A percentile compares a stretch with the other conserved stretches of the same genome.
Conservation (phyloP, 2,797 vertebrate species). For the Sebastes hopkinsi region DNA sequence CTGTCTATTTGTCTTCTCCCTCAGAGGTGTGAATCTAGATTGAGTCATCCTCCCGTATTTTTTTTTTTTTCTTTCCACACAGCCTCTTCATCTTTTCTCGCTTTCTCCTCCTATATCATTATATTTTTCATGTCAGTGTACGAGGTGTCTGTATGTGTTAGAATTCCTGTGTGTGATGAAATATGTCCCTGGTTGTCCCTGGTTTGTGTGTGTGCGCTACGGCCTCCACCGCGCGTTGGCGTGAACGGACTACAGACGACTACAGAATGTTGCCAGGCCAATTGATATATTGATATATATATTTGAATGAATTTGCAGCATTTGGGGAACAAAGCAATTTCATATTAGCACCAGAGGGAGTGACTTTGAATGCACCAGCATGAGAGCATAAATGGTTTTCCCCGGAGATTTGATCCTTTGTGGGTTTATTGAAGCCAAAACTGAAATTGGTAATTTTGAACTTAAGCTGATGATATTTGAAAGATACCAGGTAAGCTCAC, state of each 20-base stretch:
- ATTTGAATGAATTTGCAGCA: not conserved
- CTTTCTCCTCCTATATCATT: not conserved
- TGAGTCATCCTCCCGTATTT: constrained; percentile 31
- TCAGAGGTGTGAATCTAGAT: constrained; percentile 42
- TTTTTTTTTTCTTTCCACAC: not conserved
- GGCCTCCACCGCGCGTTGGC: not conserved
- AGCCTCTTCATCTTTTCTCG: not conserved
- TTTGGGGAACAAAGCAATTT: constrained; percentile 10
- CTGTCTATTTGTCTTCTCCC: constrained; percentile 14
- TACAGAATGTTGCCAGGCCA: constrained; percentile 44
- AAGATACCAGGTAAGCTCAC: not conserved
- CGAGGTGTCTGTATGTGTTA: not conserved
- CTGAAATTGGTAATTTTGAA: not conserved
- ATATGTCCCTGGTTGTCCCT: not conserved
- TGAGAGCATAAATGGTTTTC: not conserved
- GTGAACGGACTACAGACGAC: constrained; percentile 45
- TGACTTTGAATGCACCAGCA: not conserved
- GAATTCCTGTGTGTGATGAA: constrained; percentile 8
- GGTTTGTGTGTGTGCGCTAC: not conserved
- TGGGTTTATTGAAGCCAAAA: not conserved
- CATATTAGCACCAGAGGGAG: not conserved
- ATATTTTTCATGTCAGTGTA: not conserved
- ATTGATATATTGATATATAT: constrained; percentile 18
- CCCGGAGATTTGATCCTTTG: not conserved
- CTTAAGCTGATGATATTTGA: not conserved